A percentile compares a stretch with the other conserved stretches of the same genome.
These are phyloP conservation scores for Siderastrea siderea DNA, from an alignment of 92 coral and sea anemone genomes.

Conservation along the genomic window DNA sequence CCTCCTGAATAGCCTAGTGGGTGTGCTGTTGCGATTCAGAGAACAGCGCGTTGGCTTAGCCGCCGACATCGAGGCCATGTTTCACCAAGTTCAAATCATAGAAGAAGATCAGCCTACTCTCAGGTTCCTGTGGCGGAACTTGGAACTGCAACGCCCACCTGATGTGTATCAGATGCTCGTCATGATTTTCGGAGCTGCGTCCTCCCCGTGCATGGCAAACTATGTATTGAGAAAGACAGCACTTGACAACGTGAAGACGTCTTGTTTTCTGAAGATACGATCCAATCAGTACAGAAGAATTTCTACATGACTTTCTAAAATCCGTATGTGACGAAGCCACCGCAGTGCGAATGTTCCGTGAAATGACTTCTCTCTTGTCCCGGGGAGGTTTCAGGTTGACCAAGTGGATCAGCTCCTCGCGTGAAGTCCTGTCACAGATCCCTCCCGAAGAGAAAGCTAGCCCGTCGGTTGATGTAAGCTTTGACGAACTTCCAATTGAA, in stretches of 20 bases:
- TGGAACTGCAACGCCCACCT: constrained; percentile 47
- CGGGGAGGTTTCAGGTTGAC: constrained; percentile 50
- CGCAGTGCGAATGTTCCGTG: constrained; percentile 38
- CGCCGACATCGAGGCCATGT: constrained; percentile 86
- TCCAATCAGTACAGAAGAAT: constrained; percentile 52
- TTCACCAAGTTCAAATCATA: constrained; percentile 50
- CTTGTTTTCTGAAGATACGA: constrained; percentile 38
- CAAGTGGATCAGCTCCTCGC: constrained; percentile 56
- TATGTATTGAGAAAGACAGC: constrained; percentile 78
- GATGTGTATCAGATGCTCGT: constrained; percentile 76
- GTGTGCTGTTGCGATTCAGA: not conserved
- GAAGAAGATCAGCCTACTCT: constrained; percentile 73
- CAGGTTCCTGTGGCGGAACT: constrained; percentile 76
- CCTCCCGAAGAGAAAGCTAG: constrained; percentile 54
- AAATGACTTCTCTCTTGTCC: constrained; percentile 26
- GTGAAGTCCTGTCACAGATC: constrained; percentile 17
- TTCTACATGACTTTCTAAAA: constrained; percentile 68
- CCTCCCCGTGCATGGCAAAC: constrained; percentile 78
- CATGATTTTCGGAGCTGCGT: constrained; percentile 79
- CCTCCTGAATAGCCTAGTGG: not conserved
- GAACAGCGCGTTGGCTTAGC: constrained; percentile 67
- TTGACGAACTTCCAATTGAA: constrained; percentile 68
- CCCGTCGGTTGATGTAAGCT: constrained; percentile 31
- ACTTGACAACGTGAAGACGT: constrained; percentile 58
- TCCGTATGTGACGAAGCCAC: constrained; percentile 60